Percentiles rank a stretch among this genome's conserved stretches.
These are phyloP conservation scores for Xylocopa sonorina DNA, from an alignment of 1,140 invertebrate species.

Conservation along the genomic window DNA sequence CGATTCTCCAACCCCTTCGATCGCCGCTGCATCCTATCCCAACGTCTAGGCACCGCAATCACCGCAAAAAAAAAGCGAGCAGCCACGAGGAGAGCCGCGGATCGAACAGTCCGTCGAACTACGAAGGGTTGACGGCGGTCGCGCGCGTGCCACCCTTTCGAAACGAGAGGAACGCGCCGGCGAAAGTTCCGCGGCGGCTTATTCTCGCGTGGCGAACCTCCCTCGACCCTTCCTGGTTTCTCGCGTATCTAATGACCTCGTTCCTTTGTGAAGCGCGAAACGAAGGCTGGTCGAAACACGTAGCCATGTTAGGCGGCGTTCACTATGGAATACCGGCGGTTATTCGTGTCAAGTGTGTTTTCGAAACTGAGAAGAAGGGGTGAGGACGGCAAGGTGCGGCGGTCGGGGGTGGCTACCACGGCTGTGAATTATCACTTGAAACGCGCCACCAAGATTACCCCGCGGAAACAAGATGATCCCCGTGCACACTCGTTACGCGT, in stretches of 20 bases:
- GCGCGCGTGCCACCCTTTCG: slow-evolving; percentile 1
- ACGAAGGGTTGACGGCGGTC: slow-evolving; percentile 39
- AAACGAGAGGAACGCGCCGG: slow-evolving; percentile 2
- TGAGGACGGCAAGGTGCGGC: not conserved
- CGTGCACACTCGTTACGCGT: not conserved
- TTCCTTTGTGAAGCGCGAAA: slow-evolving; percentile 53
- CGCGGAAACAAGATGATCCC: not conserved
- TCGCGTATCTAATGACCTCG: slow-evolving; percentile 62
- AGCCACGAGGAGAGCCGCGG: not conserved
- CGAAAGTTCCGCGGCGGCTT: slow-evolving; percentile 13
- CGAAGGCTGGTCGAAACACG: slow-evolving; percentile 48
- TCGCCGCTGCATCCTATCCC: not conserved
- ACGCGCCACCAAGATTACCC: not conserved
- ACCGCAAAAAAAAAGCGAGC: not conserved
- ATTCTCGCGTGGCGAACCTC: slow-evolving; percentile 40
- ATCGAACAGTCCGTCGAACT: not conserved
- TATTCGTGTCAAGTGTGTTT: slow-evolving; percentile 37
- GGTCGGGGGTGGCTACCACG: slow-evolving; percentile 32
- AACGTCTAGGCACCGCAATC: not conserved
- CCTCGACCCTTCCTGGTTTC: slow-evolving; percentile 52
- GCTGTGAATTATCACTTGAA: not conserved
- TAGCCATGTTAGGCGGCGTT: slow-evolving; percentile 44
- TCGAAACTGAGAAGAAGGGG: not conserved
- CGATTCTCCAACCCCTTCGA: not conserved
- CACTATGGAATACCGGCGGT: slow-evolving; percentile 2